Conservation (phyloP, 2,113 vertebrate species). For the Coptodon bakossiorum region DNA sequence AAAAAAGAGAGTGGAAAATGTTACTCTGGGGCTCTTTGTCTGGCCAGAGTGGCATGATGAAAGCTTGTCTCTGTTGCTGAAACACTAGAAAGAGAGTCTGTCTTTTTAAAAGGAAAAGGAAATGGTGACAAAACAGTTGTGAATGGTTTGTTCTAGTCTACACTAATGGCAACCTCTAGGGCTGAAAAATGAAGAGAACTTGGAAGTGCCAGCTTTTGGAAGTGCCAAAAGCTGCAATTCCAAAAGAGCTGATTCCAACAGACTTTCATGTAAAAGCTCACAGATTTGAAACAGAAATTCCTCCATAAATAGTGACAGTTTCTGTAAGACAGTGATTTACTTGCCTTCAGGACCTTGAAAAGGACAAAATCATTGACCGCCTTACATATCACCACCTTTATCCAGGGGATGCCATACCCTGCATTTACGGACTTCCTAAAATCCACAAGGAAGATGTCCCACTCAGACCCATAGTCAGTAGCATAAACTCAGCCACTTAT, state of each 20-base stretch:
- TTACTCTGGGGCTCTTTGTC: background rate
- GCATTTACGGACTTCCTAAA: background rate
- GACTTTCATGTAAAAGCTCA: background rate
- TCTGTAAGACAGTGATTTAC: background rate
- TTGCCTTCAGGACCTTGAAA: rapidly evolving
- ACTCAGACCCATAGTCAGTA: background rate
- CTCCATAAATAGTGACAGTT: background rate
- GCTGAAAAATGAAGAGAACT: background rate
- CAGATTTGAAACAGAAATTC: background rate
- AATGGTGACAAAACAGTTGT: background rate
- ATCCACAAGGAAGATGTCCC: background rate
- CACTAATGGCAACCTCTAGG: background rate
- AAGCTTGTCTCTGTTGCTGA: background rate
- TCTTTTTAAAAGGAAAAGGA: background rate
- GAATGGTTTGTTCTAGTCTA: background rate
- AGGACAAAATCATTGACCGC: background rate
- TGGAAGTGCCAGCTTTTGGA: background rate
- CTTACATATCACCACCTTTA: rapidly evolving
- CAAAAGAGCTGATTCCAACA: background rate
- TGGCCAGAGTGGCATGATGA: background rate
- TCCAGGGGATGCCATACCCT: background rate
- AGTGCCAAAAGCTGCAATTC: background rate
- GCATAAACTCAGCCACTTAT: background rate
- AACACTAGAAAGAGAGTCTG: background rate
- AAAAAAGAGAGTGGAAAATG: background rate